Evolutionary conservation across 2,888 invertebrate species (phyloP).

Genomic region (Spialia ferax): DNA sequence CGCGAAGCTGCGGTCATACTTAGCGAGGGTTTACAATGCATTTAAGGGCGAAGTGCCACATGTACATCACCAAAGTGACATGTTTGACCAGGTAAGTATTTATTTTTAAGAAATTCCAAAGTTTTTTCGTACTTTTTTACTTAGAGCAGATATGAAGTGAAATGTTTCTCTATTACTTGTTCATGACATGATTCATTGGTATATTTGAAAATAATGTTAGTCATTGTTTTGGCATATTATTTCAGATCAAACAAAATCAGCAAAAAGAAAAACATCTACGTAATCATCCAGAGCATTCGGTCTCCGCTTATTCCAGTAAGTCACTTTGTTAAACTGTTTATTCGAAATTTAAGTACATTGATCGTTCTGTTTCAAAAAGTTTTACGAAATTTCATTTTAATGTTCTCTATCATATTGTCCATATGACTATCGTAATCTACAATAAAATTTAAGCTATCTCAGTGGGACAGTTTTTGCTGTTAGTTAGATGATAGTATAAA

Average conservation of each 20-base stretch:
- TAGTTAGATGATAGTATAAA: no score
- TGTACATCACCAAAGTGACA: conserved; percentile 67
- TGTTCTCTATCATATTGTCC: no score
- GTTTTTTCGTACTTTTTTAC: background rate
- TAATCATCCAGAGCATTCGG: conserved; percentile 62
- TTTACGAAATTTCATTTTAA: no score
- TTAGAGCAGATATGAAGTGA: no score
- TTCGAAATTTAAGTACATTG: background rate
- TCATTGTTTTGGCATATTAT: conserved; percentile 35
- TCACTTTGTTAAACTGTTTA: conserved; percentile 38
- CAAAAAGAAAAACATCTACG: conserved; percentile 72
- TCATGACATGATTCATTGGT: background rate
- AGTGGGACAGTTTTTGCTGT: no score
- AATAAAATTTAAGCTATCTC: no score
- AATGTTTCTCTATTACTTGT: background rate
- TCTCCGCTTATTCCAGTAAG: conserved; percentile 75
- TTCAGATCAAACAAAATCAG: conserved; percentile 73
- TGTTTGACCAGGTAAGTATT: conserved; percentile 67
- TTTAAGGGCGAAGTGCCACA: conserved; percentile 96
- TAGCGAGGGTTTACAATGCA: conserved; percentile 95
- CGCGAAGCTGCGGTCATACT: conserved; percentile 92
- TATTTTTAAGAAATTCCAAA: background rate
- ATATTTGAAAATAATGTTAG: background rate
- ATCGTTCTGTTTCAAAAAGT: background rate
- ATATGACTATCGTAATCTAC: no score